A percentile compares a stretch with the other conserved stretches of the same genome.
phyloP scores from a whole-genome alignment of 1,140 invertebrate genomes.

The Zaprionus lachaisei region DNA sequence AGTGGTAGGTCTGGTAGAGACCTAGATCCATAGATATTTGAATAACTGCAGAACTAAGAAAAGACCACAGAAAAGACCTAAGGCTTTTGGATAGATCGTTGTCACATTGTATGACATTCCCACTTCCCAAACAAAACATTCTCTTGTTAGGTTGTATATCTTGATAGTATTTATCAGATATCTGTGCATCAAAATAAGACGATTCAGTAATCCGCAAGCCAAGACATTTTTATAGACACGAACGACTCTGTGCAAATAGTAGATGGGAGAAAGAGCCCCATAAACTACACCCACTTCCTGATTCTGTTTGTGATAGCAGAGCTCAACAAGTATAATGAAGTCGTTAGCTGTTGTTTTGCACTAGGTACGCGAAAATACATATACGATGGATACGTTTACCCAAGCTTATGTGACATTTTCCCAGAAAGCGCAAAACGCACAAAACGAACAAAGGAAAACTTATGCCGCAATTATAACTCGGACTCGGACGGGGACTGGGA shows the following conservation, averaged over 20 bases:
- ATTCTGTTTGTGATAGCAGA: neutral
- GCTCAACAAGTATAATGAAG: neutral
- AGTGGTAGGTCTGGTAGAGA: slow-evolving; percentile 39
- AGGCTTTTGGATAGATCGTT: no score
- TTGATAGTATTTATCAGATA: neutral
- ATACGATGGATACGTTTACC: neutral
- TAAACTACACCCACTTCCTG: neutral
- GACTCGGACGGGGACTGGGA: neutral
- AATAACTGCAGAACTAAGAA: no score
- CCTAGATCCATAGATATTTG: neutral
- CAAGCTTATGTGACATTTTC: slow-evolving; percentile 24
- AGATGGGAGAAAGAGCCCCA: neutral
- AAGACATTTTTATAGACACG: slow-evolving; percentile 1
- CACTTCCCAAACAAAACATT: no score
- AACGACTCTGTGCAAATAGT: neutral
- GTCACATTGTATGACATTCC: no score
- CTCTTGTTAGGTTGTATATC: neutral
- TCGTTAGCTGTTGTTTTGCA: slow-evolving; percentile 1
- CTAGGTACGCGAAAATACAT: neutral
- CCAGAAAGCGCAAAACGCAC: slow-evolving; percentile 12
- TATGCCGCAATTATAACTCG: slow-evolving; percentile 45
- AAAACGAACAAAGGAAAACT: slow-evolving; percentile 14
- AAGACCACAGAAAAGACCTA: no score
- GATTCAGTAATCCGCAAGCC: neutral
- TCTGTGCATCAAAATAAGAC: neutral